Evolutionary conservation across 2,797 vertebrate genomes (phyloP), one percentile per base, ranked within the genome.

Genomic region (Tiaroga cobitis): DNA sequence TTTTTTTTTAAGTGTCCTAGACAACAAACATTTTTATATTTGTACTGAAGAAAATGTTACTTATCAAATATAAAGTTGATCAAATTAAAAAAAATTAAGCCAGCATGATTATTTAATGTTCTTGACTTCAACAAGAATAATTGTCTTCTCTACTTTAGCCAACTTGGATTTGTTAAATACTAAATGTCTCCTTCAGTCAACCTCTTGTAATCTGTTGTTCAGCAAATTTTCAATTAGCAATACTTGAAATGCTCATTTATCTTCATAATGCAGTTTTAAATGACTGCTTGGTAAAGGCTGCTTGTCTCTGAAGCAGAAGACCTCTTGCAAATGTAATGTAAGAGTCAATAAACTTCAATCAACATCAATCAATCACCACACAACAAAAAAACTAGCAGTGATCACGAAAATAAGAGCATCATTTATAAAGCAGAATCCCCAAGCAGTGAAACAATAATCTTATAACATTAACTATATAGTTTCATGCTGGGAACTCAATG

Each of bases 151-250:
- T n/a, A 39, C 11, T 56, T 59, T 61, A 61, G 34, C 8, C 24
- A 78, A 29, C 37, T 78, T 78, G 75, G 4, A 26, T 61, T 63
- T 63, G 15, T 78, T 78, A 26, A 78, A 63, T 26, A 8, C 37
- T 9, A 34, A 65, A 49, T 68, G 26, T 68, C 63, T 46, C 29
- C 34, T 68, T 49, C 29, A 80, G 26, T 34, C 39, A 16, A 65
- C 39, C 41, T 80, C 51, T 80, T 32, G 11, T 32, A 29, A 80
- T 75, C 68, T 54, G 49, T 65, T 41, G 37, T 65, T 32, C 15
- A 65, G 51, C 51, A 51, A n/a, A 51, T 68, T 68, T 80, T 49
- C 78, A 80, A 80, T 80, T 80, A 80, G 63, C 43, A 68, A 34
- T 68, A 49, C 41, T 80, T 9, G 39, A 68, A 67, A 16, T 24